A percentile compares a stretch with the other conserved stretches of the same genome.
Conservation (phyloP, 2,113 vertebrate species). For the Castor canadensis region DNA sequence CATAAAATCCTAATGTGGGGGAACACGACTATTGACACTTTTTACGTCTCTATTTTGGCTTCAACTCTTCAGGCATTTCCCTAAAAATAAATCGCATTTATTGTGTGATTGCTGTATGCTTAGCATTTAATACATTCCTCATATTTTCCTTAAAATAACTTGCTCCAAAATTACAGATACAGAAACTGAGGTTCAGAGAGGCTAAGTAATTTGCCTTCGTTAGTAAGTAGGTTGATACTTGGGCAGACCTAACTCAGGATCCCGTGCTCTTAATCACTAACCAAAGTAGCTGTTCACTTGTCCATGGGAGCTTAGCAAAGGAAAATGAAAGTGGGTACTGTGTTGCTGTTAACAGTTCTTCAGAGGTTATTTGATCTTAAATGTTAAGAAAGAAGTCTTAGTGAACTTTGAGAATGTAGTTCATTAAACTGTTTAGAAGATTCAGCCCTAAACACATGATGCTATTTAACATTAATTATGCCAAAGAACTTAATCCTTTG, state of each 20-base stretch:
- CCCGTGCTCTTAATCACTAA: neutral
- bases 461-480: neutral
- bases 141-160: neutral
- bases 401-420: neutral
- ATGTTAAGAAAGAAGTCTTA: no score
- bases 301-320: neutral
- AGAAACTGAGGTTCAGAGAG: neutral
- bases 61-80: neutral
- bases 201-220: neutral
- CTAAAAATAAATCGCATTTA: neutral
- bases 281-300: neutral
- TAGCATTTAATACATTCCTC: neutral
- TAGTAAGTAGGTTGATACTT: neutral
- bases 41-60: neutral
- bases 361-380: neutral
- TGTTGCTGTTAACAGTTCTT: neutral
- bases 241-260: no score
- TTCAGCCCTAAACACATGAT: neutral
- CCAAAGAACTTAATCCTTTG: neutral
- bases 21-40: neutral
- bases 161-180: neutral
- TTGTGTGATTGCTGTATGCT: neutral
- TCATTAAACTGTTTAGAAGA: neutral
- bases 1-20: neutral
- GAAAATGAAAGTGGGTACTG: neutral